Evolutionary conservation across 2,113 vertebrate species (phyloP).

Genomic region (Poecile atricapillus): DNA sequence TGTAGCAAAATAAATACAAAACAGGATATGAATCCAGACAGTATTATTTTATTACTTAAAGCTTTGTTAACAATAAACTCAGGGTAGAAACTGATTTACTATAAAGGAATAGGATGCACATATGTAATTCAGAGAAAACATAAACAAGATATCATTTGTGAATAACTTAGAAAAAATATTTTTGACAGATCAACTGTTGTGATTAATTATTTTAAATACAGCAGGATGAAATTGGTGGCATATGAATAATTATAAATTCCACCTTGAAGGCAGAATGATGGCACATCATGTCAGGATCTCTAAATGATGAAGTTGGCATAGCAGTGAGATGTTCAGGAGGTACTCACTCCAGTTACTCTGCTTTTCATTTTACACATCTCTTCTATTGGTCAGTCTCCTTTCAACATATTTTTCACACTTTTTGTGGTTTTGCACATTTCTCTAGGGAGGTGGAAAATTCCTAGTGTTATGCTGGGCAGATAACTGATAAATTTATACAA

Average conservation of each 20-base stretch:
- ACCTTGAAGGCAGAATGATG: neutral
- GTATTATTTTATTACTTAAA: neutral
- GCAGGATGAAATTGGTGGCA: neutral
- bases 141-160: neutral
- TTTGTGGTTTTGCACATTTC: neutral
- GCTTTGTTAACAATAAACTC: neutral
- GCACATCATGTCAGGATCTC: neutral
- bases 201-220: neutral
- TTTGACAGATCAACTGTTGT: neutral
- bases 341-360: neutral
- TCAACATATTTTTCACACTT: neutral
- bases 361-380: neutral
- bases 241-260: neutral
- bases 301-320: neutral
- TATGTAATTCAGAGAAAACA: neutral
- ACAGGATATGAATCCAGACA: neutral
- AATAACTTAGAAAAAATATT: neutral
- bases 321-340: neutral
- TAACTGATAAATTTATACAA: neutral
- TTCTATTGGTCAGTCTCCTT: neutral
- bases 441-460: neutral
- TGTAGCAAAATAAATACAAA: neutral
- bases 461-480: neutral
- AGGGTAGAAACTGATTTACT: neutral
- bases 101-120: neutral